phyloP scores from a whole-genome alignment of 1,140 invertebrate species.

The Psilanteris sp. region DNA sequence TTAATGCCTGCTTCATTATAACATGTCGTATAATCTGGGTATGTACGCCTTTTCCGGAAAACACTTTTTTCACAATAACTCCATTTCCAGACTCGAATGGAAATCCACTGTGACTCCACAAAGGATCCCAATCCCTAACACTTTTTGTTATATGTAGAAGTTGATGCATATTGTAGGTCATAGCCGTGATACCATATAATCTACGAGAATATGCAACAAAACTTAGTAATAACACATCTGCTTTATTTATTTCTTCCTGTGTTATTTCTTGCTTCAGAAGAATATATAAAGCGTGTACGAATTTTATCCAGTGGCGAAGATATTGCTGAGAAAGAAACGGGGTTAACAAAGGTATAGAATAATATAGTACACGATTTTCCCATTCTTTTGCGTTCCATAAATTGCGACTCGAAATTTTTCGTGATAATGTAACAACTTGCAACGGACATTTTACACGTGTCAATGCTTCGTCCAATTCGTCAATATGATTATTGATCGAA shows the following conservation, averaged over 20 bases:
- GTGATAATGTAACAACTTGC: slow-evolving; percentile 27
- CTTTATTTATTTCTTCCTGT: neutral
- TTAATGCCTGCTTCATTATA: slow-evolving; percentile 26
- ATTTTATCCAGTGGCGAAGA: slow-evolving; percentile 25
- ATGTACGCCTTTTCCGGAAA: slow-evolving; percentile 49
- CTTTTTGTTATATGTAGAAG: slow-evolving; percentile 36
- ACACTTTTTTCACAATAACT: slow-evolving; percentile 18
- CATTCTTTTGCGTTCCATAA: slow-evolving; percentile 33
- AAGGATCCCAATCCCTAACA: slow-evolving; percentile 35
- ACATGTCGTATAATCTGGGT: slow-evolving; percentile 34
- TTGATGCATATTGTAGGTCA: slow-evolving; percentile 52
- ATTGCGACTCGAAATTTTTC: slow-evolving; percentile 22
- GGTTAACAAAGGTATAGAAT: slow-evolving; percentile 26
- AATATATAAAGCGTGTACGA: slow-evolving; percentile 7
- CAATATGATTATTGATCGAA: slow-evolving; percentile 1
- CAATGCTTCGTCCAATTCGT: slow-evolving; percentile 14
- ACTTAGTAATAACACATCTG: neutral
- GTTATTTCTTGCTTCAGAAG: slow-evolving; percentile 9
- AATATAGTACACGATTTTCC: slow-evolving; percentile 41
- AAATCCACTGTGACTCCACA: slow-evolving; percentile 38
- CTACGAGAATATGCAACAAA: slow-evolving; percentile 2
- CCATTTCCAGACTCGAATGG: slow-evolving; percentile 47
- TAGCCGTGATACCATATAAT: slow-evolving; percentile 20
- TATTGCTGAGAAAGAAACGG: slow-evolving; percentile 4
- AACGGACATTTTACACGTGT: no score